Evolutionary conservation across 2,113 vertebrate genomes (phyloP).

Genomic region (Grammomys dolichurus): DNA sequence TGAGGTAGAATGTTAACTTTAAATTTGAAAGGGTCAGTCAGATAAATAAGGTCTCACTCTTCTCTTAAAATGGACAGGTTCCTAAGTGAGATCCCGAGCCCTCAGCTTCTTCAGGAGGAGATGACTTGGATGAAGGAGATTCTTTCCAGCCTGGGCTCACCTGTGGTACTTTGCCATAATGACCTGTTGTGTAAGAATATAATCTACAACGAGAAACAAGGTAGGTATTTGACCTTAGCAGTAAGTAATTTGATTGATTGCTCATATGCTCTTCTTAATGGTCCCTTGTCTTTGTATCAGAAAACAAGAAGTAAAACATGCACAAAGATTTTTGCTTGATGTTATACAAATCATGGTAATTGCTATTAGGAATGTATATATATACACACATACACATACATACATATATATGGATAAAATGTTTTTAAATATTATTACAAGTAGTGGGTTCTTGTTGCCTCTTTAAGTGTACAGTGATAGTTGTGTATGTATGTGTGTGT

Average conservation of each 20-base stretch:
- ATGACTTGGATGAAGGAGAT: conserved; percentile 96
- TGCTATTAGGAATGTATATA: conserved; percentile 52
- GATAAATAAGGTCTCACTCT: conserved; percentile 54
- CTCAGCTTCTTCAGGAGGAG: conserved; percentile 92
- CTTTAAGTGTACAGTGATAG: conserved; percentile 64
- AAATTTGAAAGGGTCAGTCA: conserved; percentile 30
- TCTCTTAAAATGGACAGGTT: conserved; percentile 88
- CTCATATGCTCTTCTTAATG: conserved; percentile 64
- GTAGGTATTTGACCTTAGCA: conserved; percentile 89
- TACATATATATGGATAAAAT: conserved; percentile 53
- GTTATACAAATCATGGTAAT: conserved; percentile 57
- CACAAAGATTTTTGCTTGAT: conserved; percentile 60
- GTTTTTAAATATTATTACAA: conserved; percentile 61
- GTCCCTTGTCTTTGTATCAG: conserved; percentile 58
- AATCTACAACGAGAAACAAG: conserved; percentile 96
- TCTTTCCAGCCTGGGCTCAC: conserved; percentile 95
- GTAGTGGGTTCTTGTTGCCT: conserved; percentile 55
- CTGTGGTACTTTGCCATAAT: conserved; percentile 98
- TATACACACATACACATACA: neutral
- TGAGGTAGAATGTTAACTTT: conserved; percentile 35
- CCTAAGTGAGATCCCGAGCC: conserved; percentile 91
- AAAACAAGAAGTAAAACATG: conserved; percentile 42
- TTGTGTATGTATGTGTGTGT: neutral
- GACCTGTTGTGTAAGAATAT: conserved; percentile 99
- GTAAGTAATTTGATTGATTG: conserved; percentile 79